Evolutionary conservation across 2,797 vertebrate genomes (phyloP), one percentile per base, ranked within the genome.

Genomic region (Gephyroberyx darwinii): DNA sequence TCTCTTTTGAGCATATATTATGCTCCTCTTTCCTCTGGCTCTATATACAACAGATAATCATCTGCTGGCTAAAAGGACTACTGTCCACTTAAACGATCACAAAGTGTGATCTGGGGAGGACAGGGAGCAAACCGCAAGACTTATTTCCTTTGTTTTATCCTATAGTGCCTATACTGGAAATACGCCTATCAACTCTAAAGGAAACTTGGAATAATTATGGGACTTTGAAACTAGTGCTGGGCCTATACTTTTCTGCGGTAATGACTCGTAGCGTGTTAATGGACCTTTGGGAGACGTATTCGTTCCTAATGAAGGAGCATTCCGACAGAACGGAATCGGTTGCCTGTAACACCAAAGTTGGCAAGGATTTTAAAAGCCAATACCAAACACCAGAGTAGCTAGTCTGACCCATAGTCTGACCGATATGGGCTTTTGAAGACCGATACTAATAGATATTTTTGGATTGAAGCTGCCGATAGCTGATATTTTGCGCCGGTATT

Each of bases 231-330:
- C 0, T 14, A 33, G 45, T 71, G 22, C 54, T 65, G 72, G 67
- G 35, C 60, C 69, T 69, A n/a, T n/a, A 26, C 14, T 19, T 20
- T 20, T 65, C 12, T 1, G 30, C 19, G 22, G 65, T 66, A 79
- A 79, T 77, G 75, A 74, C 56, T 72, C 68, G 71, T 60, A 65
- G 71, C 7, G 35, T 57, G 72, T 61, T 77, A 77, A 77, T 76
- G 66, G 81, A 66, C 45, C 63, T 74, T 50, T 50, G 26, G 56
- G 55, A 68, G 35, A 74, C 31, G n/a, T 8, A 26, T 37, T 39
- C 59, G 45, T 30, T 67, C 5, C 8, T 70, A 53, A 76, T 57
- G 73, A 76, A 75, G 59, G 71, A 77, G 56, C 53, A 60, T 74
- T 30, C 37, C 37, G 47, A 10, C 41, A 20, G 19, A 62, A 37